phyloP scores from a whole-genome alignment of 2,888 invertebrate genomes.

The Volucella inflata region DNA sequence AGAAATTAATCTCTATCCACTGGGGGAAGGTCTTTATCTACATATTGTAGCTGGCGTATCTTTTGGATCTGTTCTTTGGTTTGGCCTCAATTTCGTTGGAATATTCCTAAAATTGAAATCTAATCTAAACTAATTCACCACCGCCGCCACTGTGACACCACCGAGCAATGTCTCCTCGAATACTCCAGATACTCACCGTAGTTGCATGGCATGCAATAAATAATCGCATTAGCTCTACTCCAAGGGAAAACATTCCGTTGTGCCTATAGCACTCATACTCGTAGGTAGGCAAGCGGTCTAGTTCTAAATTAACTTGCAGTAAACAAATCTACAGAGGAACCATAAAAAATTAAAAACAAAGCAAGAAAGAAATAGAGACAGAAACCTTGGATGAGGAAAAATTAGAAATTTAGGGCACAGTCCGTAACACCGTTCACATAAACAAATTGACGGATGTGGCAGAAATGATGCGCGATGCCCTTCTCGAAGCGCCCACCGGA shows the following conservation, averaged over 20 bases:
- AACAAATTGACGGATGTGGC: slow-evolving; percentile 69
- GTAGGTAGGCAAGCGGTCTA: neutral
- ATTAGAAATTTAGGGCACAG: slow-evolving; percentile 62
- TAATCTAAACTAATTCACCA: slow-evolving; percentile 50
- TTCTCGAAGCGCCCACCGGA: slow-evolving; percentile 19
- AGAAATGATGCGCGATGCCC: slow-evolving; percentile 44
- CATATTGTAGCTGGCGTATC: neutral
- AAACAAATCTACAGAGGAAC: neutral
- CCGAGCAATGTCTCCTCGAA: slow-evolving; percentile 41
- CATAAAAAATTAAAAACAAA: slow-evolving; percentile 1
- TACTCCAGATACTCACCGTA: slow-evolving; percentile 24
- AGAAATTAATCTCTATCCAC: slow-evolving; percentile 46
- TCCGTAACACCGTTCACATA: slow-evolving; percentile 52
- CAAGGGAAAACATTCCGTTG: slow-evolving; percentile 12
- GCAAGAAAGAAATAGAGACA: slow-evolving; percentile 6
- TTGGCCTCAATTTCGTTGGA: slow-evolving; percentile 45
- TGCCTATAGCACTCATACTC: neutral
- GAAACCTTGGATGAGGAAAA: neutral
- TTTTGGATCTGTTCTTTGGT: neutral
- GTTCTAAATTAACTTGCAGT: slow-evolving; percentile 45
- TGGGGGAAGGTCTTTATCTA: neutral
- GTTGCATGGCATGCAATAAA: slow-evolving; percentile 63
- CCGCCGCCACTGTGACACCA: slow-evolving; percentile 5
- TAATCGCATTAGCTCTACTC: slow-evolving; percentile 44
- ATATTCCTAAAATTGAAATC: slow-evolving; percentile 60